Evolutionary conservation across 2,113 vertebrate species (phyloP), one percentile per base, ranked within the genome.

Genomic region (Mustela lutreola): DNA sequence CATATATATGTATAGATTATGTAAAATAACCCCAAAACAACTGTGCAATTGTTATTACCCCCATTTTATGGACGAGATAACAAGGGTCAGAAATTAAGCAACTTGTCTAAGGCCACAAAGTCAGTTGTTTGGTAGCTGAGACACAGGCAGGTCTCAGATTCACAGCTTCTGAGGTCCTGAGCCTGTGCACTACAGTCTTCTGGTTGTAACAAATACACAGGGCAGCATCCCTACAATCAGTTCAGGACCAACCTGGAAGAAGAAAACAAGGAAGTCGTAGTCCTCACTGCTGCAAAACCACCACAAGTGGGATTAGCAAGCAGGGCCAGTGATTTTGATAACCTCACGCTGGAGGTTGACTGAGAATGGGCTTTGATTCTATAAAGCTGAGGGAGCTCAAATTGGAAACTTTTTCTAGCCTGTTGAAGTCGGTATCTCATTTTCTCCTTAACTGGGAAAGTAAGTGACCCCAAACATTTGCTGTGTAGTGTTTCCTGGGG

Each of bases 21-120:
- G 76, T 70, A 95, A 70, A 71, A 73, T 31, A 94, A 83, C 75
- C 24, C 48, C 15, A 53, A 92, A 75, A 48, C 5, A 90, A 60
- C 33, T 12, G 0, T 50, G 21, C 26, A 39, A 1, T 62, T 75
- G 12, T 63, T 95, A 58, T 45, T 39, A 73, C 76, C 81, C 1
- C 16, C 56, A n/a, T 94, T 89, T 93, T 89, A 67, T 95, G 81
- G 60, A 93, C 82, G 33, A 93, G 39, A 78, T 65, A 24, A 48
- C 79, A 73, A 79, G 60, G 33, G 19, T 63, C 21, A 58, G 56
- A 76, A 71, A 42, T 62, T 19, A 39, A 63, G 19, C 24, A 50
- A 8, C 58, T 78, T 91, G 24, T 21, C 28, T 75, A 21, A 48
- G 42, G 26, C 8, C 70, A 33, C 15, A 45, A 65, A 33, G 2